A percentile compares a stretch with the other conserved stretches of the same genome.
Evolutionary conservation across 2,888 invertebrate species (phyloP).

Genomic region (Apodemia duryi): DNA sequence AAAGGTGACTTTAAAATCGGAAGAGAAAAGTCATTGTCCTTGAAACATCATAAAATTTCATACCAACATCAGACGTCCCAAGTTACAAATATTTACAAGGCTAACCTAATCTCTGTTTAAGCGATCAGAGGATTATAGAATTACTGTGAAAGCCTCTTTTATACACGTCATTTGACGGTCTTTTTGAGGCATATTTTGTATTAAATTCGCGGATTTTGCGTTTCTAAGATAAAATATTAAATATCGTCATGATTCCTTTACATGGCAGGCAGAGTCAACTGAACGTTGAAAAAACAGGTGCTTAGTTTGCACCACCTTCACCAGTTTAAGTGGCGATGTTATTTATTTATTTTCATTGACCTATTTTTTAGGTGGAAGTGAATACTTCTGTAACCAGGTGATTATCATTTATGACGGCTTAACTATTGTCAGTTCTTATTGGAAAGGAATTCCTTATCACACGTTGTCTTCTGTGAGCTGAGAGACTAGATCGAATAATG

Average conservation of each 20-base stretch:
- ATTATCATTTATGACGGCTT: no score
- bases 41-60: slow-evolving; percentile 16
- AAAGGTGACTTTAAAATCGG: background rate
- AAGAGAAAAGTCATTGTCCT: slow-evolving; percentile 4
- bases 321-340: no score
- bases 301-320: no score
- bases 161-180: slow-evolving; percentile 27
- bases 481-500: no score
- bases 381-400: no score
- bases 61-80: slow-evolving; percentile 28
- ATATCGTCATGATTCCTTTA: background rate
- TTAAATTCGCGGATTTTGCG: background rate
- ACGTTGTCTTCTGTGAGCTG: no score
- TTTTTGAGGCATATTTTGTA: background rate
- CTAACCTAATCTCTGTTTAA: slow-evolving; percentile 31
- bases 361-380: no score
- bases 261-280: no score
- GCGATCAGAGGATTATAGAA: slow-evolving; percentile 32
- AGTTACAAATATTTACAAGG: slow-evolving; percentile 36
- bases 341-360: no score
- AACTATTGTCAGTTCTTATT: no score
- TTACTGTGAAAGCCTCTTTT: slow-evolving; percentile 35
- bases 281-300: no score
- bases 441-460: no score
- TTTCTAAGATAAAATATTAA: background rate